A percentile compares a stretch with the other conserved stretches of the same genome.
These are phyloP conservation scores for Lasioglossum malachurum DNA, from an alignment of 2,888 invertebrate genomes.

Conservation along the genomic window DNA sequence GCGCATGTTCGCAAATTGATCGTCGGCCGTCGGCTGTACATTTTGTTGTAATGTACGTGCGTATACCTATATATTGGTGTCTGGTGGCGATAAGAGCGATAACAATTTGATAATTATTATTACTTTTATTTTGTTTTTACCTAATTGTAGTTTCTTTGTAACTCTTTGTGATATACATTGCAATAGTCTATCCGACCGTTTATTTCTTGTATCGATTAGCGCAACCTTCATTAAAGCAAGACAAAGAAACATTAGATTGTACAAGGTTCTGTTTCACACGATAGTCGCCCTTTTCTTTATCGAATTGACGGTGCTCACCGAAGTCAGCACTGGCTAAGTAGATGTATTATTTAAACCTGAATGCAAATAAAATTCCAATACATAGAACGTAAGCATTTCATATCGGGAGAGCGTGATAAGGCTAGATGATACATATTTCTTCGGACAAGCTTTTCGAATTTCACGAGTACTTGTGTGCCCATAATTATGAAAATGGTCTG, in stretches of 20 bases:
- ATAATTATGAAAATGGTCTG: too few relatives aligned
- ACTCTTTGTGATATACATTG: conserved; percentile 85
- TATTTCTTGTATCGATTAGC: conserved; percentile 83
- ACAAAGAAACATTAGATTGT: conserved; percentile 68
- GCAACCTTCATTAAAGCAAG: conserved; percentile 79
- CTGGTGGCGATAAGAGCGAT: conserved; percentile 80
- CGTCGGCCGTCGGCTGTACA: conserved; percentile 71
- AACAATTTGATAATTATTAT: conserved; percentile 78
- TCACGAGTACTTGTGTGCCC: neutral
- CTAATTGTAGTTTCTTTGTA: conserved; percentile 85
- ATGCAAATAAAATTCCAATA: conserved; percentile 25
- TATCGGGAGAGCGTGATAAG: neutral
- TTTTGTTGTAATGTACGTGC: conserved; percentile 69
- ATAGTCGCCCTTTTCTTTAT: neutral
- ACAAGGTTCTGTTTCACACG: conserved; percentile 4
- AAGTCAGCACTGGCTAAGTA: conserved; percentile 23
- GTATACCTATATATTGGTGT: conserved; percentile 78
- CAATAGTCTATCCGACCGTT: conserved; percentile 84
- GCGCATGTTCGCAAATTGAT: conserved; percentile 69
- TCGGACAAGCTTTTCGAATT: neutral
- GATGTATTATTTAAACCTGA: conserved; percentile 18
- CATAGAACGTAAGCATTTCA: conserved; percentile 10
- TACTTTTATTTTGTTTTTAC: conserved; percentile 84
- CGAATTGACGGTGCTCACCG: conserved; percentile 2
- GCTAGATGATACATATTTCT: neutral